Conservation (phyloP, 2,888 invertebrate species). For the Sarcophaga caerulescens region DNA sequence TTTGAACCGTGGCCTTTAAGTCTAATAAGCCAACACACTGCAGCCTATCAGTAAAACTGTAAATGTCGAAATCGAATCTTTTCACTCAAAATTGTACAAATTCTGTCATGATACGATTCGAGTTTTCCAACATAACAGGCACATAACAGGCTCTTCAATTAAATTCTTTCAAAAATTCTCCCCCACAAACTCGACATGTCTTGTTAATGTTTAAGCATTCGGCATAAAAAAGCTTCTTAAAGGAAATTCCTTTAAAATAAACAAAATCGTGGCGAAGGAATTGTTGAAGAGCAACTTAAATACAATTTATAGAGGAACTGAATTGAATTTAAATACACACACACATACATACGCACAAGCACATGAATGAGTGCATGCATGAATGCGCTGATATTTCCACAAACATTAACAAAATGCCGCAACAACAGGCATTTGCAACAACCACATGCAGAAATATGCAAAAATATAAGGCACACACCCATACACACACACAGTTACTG, state of each 20-base stretch:
- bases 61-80: too few species aligned
- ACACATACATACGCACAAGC: too few species aligned
- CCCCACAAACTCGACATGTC: not conserved
- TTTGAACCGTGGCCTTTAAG: too few species aligned
- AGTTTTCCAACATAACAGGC: not conserved
- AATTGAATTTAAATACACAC: constrained; percentile 27
- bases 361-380: not conserved
- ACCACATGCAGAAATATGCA: not conserved
- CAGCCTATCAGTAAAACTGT: too few species aligned
- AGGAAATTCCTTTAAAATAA: not conserved
- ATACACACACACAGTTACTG: not conserved
- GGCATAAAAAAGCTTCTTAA: not conserved
- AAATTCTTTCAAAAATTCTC: not conserved
- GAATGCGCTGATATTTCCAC: constrained; percentile 4
- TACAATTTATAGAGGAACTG: constrained; percentile 26
- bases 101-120: not conserved
- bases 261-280: not conserved
- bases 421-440: not conserved
- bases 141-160: not conserved
- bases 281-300: constrained; percentile 17
- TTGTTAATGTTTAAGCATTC: not conserved
- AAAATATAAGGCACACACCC: not conserved
- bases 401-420: constrained; percentile 15
- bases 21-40: too few species aligned
- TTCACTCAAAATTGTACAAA: too few species aligned